These are phyloP conservation scores for Crocuta crocuta DNA, from an alignment of 2,113 vertebrate genomes.

Conservation along the genomic window DNA sequence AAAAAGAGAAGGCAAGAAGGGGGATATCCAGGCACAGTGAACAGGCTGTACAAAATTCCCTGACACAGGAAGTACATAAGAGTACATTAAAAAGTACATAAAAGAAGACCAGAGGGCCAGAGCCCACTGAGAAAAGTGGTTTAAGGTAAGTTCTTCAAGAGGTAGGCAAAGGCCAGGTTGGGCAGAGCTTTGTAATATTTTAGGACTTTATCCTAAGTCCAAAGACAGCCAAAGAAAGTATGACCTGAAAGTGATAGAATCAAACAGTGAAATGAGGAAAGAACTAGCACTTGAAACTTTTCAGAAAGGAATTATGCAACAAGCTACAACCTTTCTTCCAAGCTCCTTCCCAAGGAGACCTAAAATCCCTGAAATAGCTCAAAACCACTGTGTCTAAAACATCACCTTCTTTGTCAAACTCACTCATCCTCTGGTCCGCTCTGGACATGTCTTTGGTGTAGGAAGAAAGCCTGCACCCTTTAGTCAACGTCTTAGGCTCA, in stretches of 20 bases:
- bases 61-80: not conserved
- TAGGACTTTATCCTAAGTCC: not conserved
- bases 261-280: not conserved
- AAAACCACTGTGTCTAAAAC: not conserved
- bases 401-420: not conserved
- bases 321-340: not conserved
- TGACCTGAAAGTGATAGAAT: not conserved
- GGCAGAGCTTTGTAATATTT: not conserved
- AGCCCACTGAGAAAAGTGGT: not conserved
- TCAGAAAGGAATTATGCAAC: not conserved
- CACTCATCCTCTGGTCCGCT: not conserved
- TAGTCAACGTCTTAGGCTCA: not conserved
- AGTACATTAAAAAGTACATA: not conserved
- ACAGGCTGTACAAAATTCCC: not conserved
- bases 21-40: not conserved
- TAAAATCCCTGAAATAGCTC: not conserved
- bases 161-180: not conserved
- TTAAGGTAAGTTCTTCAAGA: not conserved
- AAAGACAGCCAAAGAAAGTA: not conserved
- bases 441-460: not conserved
- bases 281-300: not conserved
- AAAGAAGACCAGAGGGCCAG: not conserved
- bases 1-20: not conserved
- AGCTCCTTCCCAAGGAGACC: not conserved
- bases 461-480: not conserved